These are phyloP conservation scores for Diplogasteroides magnus DNA, from an alignment of 1,140 invertebrate genomes.

Conservation along the genomic window DNA sequence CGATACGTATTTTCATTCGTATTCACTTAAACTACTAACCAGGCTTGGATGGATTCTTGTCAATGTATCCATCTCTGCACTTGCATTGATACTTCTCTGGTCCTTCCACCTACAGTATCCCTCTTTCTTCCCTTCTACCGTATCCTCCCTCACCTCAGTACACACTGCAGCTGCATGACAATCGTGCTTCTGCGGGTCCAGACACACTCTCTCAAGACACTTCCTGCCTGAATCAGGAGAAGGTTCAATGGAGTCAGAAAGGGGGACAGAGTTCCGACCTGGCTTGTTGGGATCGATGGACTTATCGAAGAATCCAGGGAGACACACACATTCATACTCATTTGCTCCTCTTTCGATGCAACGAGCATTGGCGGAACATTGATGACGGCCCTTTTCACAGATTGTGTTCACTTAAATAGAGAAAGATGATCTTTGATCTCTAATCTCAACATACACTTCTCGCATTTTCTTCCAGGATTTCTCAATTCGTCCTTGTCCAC, in stretches of 20 bases:
- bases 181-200: conserved; percentile 31
- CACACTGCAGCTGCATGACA: conserved; percentile 36
- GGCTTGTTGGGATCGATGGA: background rate
- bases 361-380: conserved; percentile 51
- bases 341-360: conserved; percentile 40
- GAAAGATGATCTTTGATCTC: background rate
- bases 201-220: conserved; percentile 31
- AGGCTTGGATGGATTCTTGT: conserved; percentile 29
- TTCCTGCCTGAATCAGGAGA: conserved; percentile 19
- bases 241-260: no score
- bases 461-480: conserved; percentile 51
- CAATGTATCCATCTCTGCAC: conserved; percentile 37
- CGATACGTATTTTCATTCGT: conserved; percentile 39
- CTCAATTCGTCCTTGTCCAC: conserved; percentile 49
- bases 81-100: conserved; percentile 35
- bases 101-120: conserved; percentile 15
- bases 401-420: conserved; percentile 36
- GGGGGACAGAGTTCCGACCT: no score
- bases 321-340: conserved; percentile 39
- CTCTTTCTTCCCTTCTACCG: no score
- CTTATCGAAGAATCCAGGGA: conserved; percentile 33
- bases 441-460: conserved; percentile 25
- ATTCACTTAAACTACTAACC: no score
- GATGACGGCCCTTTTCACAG: conserved; percentile 41
- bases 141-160: conserved; percentile 25